phyloP scores from a whole-genome alignment of 2,113 vertebrate species.

The Calidris pygmaea region DNA sequence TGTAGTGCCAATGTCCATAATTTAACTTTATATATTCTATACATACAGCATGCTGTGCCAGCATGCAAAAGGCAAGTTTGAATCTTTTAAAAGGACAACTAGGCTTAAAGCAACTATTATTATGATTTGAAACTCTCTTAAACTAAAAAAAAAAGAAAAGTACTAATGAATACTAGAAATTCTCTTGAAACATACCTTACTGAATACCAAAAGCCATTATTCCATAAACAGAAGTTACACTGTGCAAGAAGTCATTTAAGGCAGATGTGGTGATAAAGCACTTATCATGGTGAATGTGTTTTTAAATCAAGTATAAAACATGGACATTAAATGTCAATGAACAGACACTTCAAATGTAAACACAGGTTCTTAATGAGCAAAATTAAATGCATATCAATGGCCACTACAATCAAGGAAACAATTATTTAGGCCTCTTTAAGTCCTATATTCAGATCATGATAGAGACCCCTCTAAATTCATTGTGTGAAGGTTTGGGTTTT shows the following conservation, averaged over 20 bases:
- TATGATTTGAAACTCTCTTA: neutral
- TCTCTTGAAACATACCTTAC: neutral
- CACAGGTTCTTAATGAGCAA: neutral
- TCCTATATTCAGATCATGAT: neutral
- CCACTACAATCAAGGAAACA: neutral
- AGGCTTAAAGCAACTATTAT: neutral
- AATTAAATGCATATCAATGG: neutral
- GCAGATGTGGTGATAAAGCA: neutral
- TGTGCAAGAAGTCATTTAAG: neutral
- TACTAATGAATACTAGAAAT: neutral
- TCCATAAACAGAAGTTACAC: neutral
- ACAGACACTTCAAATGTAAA: neutral
- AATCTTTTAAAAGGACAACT: neutral
- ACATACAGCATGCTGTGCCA: neutral
- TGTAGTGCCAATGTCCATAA: neutral
- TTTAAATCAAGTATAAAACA: neutral
- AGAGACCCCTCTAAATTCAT: neutral
- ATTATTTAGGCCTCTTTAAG: neutral
- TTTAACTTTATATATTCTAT: neutral
- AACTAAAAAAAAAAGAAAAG: neutral
- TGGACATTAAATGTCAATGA: neutral
- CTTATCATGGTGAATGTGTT: neutral
- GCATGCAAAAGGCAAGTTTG: neutral
- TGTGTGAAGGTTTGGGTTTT: neutral
- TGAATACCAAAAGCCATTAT: neutral